Conservation (phyloP, 2,113 vertebrate genomes). For the Daubentonia madagascariensis region DNA sequence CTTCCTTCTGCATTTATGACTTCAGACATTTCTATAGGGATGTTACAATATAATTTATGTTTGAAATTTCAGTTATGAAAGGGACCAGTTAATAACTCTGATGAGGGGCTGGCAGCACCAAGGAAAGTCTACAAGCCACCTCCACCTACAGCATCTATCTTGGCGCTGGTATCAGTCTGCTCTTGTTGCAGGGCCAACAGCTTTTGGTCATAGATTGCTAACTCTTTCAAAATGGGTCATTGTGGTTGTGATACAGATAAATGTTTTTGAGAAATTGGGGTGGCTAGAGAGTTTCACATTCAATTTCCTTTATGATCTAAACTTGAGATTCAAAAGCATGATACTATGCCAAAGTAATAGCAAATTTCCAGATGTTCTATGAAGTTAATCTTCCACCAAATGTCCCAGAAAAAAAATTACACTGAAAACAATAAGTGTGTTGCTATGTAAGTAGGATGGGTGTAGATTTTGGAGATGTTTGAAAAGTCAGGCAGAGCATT, state of each 20-base stretch:
- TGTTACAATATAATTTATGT: conserved; percentile 29
- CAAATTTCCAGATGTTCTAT: conserved; percentile 9
- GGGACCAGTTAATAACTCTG: neutral
- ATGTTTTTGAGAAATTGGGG: neutral
- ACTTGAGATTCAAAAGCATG: neutral
- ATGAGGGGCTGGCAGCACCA: neutral
- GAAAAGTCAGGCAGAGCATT: neutral
- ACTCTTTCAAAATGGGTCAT: neutral
- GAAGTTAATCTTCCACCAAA: conserved; percentile 5
- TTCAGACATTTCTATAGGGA: conserved; percentile 35
- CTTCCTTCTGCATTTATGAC: conserved; percentile 41
- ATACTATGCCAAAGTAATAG: neutral
- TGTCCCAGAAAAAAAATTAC: neutral
- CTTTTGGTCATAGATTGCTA: neutral
- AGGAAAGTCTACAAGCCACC: neutral
- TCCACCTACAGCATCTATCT: neutral
- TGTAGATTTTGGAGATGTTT: neutral
- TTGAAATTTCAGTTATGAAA: conserved; percentile 50
- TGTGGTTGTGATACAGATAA: neutral
- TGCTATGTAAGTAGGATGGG: neutral
- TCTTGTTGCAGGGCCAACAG: neutral
- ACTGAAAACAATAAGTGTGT: neutral
- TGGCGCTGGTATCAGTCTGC: too few species aligned
- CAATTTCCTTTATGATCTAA: conserved; percentile 55
- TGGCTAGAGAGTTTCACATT: conserved; percentile 1